A percentile compares a stretch with the other conserved stretches of the same genome.
These are phyloP conservation scores for Sarcophilus harrisii DNA, from an alignment of 2,797 vertebrate genomes.

Conservation along the genomic window DNA sequence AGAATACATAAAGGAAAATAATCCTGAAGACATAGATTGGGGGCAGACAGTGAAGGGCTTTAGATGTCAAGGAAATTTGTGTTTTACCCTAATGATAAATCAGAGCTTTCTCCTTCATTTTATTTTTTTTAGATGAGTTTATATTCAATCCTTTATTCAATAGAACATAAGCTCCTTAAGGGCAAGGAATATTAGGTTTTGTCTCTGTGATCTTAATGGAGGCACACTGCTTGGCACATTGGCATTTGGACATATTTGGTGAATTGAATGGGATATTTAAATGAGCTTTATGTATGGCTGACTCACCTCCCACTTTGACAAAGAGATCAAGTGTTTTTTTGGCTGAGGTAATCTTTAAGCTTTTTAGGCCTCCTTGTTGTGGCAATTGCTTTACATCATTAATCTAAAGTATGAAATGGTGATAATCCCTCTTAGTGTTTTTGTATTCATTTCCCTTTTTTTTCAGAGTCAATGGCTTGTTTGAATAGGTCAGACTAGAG, in stretches of 20 bases:
- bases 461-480: background rate
- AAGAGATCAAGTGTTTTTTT: background rate
- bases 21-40: background rate
- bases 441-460: background rate
- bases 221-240: background rate
- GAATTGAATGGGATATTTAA: background rate
- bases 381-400: background rate
- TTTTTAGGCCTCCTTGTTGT: background rate
- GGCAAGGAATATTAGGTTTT: background rate
- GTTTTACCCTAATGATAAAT: background rate
- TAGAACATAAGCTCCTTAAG: background rate
- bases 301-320: background rate
- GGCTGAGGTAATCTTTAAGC: background rate
- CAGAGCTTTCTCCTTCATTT: background rate
- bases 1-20: background rate
- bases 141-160: background rate
- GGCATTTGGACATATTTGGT: background rate
- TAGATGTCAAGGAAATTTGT: background rate
- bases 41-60: background rate
- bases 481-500: background rate
- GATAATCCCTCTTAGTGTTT: background rate
- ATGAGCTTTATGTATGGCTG: background rate
- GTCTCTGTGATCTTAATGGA: background rate
- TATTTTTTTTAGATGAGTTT: background rate
- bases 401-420: background rate